A percentile compares a stretch with the other conserved stretches of the same genome.
Evolutionary conservation across 1,140 invertebrate genomes (phyloP).

Genomic region (Aphelinus certus): DNA sequence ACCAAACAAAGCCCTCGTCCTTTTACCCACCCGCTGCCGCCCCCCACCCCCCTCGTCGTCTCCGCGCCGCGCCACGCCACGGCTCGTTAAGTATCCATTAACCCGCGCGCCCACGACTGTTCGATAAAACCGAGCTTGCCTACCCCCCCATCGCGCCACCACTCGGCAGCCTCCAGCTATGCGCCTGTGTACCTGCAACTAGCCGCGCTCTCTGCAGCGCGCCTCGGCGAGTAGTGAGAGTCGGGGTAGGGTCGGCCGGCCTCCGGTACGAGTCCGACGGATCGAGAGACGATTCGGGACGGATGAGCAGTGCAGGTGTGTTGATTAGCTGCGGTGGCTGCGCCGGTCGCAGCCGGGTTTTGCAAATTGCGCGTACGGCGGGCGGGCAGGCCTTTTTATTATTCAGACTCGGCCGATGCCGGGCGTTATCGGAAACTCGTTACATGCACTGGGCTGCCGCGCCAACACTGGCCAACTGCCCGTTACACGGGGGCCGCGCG

Average conservation of each 20-base stretch:
- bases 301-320: no score
- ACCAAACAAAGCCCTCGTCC: neutral
- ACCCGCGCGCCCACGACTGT: slow-evolving; percentile 22
- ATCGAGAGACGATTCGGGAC: no score
- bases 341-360: no score
- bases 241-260: no score
- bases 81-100: slow-evolving; percentile 37
- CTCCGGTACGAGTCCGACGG: no score
- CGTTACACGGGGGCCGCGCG: slow-evolving; percentile 46
- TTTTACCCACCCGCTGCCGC: neutral
- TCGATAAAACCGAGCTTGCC: slow-evolving; percentile 23
- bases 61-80: neutral
- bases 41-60: neutral
- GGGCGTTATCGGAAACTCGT: slow-evolving; percentile 66
- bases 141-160: neutral
- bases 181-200: no score
- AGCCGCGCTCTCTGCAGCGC: neutral
- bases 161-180: neutral
- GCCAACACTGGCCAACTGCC: slow-evolving; percentile 20
- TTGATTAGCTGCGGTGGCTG: no score
- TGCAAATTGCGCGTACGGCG: no score
- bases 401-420: slow-evolving; percentile 30
- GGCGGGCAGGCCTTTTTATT: slow-evolving; percentile 13
- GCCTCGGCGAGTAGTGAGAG: neutral
- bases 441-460: slow-evolving; percentile 55